Base-by-base conservation (phyloP, 1,140 invertebrate species). In the Hormaphis cornu region DNA sequence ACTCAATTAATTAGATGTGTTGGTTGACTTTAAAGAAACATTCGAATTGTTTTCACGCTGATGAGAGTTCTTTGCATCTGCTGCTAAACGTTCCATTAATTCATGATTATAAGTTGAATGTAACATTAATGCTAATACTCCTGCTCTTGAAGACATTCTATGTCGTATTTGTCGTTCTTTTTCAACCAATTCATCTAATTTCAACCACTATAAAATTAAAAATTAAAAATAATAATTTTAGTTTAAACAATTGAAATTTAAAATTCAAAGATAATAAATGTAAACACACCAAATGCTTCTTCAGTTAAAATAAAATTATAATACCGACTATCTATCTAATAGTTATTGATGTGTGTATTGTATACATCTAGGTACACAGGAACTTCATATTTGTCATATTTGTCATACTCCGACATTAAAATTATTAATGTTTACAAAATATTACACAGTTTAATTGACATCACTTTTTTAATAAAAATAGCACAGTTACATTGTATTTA, bases 101-200 rank as follows among this genome's bases (percentile, higher is more conserved):
- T 95, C 91, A 76, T 97, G 93, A 78, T 96, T 91, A 75, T 94
- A 93, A 0, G 93, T 95, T 1, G 93, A 95, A 77, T 98, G 94
- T 14, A 98, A 78, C 88, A 98, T 91, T 0, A 98, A 80, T 0
- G 91, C 91, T 3, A 98, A 79, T 0, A 97, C 90, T 18, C 94
- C 94, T 52, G 92, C 92, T 54, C 95, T 75, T 69, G 73, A 81
- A 1, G 90, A 86, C 86, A 97, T 92, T 69, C 88, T 86, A 5
- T 87, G 83, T 2, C 92, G 79, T n/a, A 96, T 88, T 75, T 89
- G 88, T 53, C 92, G 80, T 80, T 98, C 94, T 76, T 96, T 91
- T 75, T 98, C 95, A 54, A 96, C 83, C n/a, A 98, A 80, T 74
- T 98, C 95, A 75, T 98, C 95, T 73, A 97, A 83, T 77, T 92